Conservation (phyloP, 2,888 invertebrate species). For the Chrysodeixis includens region DNA sequence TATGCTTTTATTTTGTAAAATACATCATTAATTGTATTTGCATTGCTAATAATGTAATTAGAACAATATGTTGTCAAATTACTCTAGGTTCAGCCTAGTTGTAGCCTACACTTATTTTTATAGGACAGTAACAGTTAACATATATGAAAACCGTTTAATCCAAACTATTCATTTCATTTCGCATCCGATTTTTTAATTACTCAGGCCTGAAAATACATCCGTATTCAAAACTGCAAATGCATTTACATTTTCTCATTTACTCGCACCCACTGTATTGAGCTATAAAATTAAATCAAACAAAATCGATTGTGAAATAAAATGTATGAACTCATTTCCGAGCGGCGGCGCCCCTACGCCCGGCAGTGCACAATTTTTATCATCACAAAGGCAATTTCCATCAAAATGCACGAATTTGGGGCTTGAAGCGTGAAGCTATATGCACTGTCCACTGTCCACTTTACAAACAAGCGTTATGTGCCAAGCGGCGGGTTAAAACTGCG, state of each 20-base stretch:
- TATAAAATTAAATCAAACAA: conserved; percentile 82
- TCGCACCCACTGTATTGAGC: conserved; percentile 61
- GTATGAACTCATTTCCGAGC: conserved; percentile 82
- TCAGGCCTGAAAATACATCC: conserved; percentile 31
- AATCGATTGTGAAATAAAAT: conserved; percentile 80
- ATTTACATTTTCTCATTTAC: conserved; percentile 63
- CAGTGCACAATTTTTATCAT: conserved; percentile 78
- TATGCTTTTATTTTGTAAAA: conserved; percentile 24
- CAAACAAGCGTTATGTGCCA: conserved; percentile 50
- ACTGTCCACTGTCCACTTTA: conserved; percentile 49
- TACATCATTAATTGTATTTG: conserved; percentile 31
- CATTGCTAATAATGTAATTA: conserved; percentile 7
- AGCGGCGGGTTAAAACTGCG: conserved; percentile 41
- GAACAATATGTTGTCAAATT: too few species aligned
- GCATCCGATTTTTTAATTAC: conserved; percentile 44
- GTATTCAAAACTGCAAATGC: conserved; percentile 43
- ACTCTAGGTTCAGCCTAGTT: too few species aligned
- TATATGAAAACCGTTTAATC: conserved; percentile 20
- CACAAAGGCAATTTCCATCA: conserved; percentile 82
- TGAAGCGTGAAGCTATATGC: conserved; percentile 67
- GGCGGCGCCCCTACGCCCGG: conserved; percentile 66
- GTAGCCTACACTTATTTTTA: too few species aligned
- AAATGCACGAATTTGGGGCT: conserved; percentile 79
- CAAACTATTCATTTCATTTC: conserved; percentile 24
- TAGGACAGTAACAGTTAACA: neutral